Evolutionary conservation across 2,113 vertebrate species (phyloP), one percentile per base, ranked within the genome.

Genomic region (Pelobates fuscus): DNA sequence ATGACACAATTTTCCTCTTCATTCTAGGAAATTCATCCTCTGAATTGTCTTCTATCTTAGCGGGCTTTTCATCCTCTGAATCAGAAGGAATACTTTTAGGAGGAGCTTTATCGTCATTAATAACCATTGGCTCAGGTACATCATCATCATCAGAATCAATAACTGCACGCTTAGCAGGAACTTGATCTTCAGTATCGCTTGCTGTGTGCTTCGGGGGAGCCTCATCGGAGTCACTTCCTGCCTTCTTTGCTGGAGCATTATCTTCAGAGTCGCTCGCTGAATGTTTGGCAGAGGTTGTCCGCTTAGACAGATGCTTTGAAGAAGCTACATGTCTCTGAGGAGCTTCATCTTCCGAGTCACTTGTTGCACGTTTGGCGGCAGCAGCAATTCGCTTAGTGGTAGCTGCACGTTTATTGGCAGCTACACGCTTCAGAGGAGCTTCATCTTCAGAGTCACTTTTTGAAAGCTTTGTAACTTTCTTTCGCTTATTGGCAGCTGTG

Each of bases 1-100:
- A 95, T 4, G 92, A 94, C 58, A 91, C 88, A 26, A 85, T 77
- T 78, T 85, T 88, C 1, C 72, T 82, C 70, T 88, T 91, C 59
- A 65, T 87, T 32, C 84, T 88, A 37, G 84, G 70, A 68, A 77
- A 77, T 37, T 92, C 91, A n/a, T 71, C 54, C 60, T 86, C 86
- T 1, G 92, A 94, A 77, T 94, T 92, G 74, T 89, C 88, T 0
- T 44, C 78, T 12, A 17, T 67, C 63, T 84, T 85, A 62, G 55
- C 78, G 55, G 81, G 78, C 12, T 68, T 81, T 21, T 87, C 86
- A 11, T 78, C 83, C 10, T 88, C 84, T 1, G 90, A 89, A 23
- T 79, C 82, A 0, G 71, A 80, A 3, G 32, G 54, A 2, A 25
- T 77, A 3, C 75, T 79, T 41, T 80, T 87, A 2, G 52, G 54